phyloP scores from a whole-genome alignment of 2,888 invertebrate genomes.

The Biston stratarius region DNA sequence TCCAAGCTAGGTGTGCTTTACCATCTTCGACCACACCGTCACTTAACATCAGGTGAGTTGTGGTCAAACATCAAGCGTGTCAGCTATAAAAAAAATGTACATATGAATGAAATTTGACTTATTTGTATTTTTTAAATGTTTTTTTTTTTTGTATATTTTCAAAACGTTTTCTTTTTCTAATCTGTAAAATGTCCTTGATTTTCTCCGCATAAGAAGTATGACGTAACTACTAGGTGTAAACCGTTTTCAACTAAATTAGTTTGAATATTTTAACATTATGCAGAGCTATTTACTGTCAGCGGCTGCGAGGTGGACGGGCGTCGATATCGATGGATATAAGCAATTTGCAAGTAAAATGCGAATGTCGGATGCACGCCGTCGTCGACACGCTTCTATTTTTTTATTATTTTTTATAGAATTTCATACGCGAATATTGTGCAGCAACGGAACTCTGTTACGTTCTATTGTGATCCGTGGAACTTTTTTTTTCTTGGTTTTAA shows the following conservation, averaged over 20 bases:
- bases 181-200: not conserved
- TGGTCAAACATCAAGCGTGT: too few species aligned
- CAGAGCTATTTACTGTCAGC: conserved; percentile 46
- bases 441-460: conserved; percentile 42
- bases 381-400: conserved; percentile 59
- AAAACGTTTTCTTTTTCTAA: not conserved
- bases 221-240: conserved; percentile 7
- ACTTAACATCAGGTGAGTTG: too few species aligned
- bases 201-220: not conserved
- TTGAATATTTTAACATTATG: conserved; percentile 42
- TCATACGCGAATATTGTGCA: conserved; percentile 63
- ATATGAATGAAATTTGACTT: too few species aligned
- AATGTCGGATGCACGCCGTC: conserved; percentile 69
- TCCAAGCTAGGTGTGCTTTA: too few species aligned
- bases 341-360: conserved; percentile 84
- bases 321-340: conserved; percentile 77
- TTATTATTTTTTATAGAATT: conserved; percentile 70
- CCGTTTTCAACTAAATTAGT: conserved; percentile 34
- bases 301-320: conserved; percentile 51
- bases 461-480: conserved; percentile 47
- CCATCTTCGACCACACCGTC: too few species aligned
- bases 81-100: too few species aligned
- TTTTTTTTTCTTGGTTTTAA: not conserved
- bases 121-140: too few species aligned
- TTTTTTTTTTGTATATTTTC: not conserved